A percentile compares a stretch with the other conserved stretches of the same genome.
Conservation (phyloP, 2,113 vertebrate genomes). For the Anseranas semipalmata region DNA sequence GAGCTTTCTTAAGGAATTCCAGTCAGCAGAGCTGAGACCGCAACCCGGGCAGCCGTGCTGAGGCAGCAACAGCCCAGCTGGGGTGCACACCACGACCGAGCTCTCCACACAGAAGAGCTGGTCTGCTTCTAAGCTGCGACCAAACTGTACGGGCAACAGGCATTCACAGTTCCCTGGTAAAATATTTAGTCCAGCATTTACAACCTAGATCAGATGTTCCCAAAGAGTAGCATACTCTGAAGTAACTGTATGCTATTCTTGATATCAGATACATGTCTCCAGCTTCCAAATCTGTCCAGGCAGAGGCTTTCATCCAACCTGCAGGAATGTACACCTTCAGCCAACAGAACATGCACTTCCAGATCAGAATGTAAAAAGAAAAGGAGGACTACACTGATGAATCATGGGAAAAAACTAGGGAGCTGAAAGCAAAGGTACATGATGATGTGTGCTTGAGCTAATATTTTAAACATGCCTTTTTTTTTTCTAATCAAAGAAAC, state of each 20-base stretch:
- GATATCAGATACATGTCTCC: not conserved
- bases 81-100: not conserved
- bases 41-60: rapidly evolving
- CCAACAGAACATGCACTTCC: constrained; percentile 10
- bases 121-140: not conserved
- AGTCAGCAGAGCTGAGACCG: not conserved
- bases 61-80: not conserved
- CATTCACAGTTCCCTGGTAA: not conserved
- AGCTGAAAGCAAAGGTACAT: not conserved
- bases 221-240: not conserved
- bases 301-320: not conserved
- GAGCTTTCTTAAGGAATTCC: not conserved
- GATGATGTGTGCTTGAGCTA: rapidly evolving
- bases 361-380: constrained; percentile 17
- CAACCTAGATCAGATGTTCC: not conserved
- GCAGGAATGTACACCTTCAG: not conserved
- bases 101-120: not conserved
- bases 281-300: not conserved
- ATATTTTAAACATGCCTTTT: not conserved
- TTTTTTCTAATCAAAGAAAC: not conserved
- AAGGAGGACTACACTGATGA: not conserved
- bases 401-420: not conserved
- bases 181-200: not conserved
- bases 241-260: not conserved
- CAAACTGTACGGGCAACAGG: not conserved